These are phyloP conservation scores for Actinia tenebrosa DNA, from an alignment of 64 coral and sea anemone species.

Conservation along the genomic window DNA sequence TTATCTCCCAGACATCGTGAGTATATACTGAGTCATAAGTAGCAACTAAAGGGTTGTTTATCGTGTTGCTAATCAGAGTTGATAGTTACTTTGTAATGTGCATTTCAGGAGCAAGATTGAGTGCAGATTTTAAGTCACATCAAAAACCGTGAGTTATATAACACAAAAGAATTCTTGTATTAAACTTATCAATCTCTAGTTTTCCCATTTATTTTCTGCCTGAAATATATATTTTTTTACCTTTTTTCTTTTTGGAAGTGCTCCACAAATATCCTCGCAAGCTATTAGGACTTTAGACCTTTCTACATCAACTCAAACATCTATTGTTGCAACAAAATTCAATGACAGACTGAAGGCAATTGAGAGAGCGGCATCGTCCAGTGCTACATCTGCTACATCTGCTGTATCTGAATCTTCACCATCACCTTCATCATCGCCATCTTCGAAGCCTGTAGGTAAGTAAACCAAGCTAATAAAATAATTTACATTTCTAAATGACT, in stretches of 20 bases:
- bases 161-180: neutral
- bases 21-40: neutral
- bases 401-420: neutral
- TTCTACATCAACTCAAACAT: neutral
- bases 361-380: neutral
- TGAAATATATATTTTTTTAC: neutral
- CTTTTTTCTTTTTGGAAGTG: neutral
- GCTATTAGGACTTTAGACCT: neutral
- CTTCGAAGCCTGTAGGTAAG: neutral
- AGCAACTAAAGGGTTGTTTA: neutral
- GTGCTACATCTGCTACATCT: conserved; percentile 14
- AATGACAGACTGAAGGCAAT: neutral
- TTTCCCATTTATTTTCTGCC: neutral
- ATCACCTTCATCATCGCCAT: neutral
- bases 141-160: neutral
- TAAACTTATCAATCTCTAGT: neutral
- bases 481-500: no score
- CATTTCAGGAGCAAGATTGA: neutral
- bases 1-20: conserved; percentile 4
- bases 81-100: neutral
- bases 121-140: conserved; percentile 18
- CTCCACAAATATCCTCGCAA: neutral
- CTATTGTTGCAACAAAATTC: neutral
- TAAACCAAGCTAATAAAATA: neutral
- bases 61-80: neutral